These are phyloP conservation scores for Hyperoodon ampullatus DNA, from an alignment of 2,113 vertebrate species.

Conservation along the genomic window DNA sequence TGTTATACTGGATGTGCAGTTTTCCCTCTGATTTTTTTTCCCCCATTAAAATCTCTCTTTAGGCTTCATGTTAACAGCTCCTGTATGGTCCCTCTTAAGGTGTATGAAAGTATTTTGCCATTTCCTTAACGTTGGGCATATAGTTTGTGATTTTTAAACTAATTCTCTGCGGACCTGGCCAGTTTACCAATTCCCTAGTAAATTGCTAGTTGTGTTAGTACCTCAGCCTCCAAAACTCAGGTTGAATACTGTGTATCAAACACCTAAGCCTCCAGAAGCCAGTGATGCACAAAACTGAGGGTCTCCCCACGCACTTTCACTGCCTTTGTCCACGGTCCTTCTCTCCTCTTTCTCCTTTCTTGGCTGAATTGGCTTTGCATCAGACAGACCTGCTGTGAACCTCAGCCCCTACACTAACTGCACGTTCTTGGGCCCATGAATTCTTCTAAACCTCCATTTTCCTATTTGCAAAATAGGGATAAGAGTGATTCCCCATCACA, in stretches of 20 bases:
- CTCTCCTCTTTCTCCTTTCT: neutral
- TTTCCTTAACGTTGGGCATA: neutral
- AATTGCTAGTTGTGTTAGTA: neutral
- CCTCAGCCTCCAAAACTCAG: neutral
- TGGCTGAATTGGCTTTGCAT: neutral
- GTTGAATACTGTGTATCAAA: neutral
- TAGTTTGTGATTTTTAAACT: neutral
- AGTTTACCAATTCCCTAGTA: neutral
- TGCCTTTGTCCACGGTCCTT: fast-evolving
- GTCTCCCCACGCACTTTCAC: too few species aligned
- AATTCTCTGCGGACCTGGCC: neutral
- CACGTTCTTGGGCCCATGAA: neutral
- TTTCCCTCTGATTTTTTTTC: neutral
- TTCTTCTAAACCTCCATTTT: neutral
- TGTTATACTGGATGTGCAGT: neutral
- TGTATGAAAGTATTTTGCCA: neutral
- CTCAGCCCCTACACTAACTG: neutral
- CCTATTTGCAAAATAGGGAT: neutral
- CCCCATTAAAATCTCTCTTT: neutral
- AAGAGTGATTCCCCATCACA: neutral
- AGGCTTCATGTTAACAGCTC: neutral
- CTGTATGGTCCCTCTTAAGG: neutral
- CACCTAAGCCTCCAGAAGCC: neutral
- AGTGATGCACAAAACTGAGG: neutral
- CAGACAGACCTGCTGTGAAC: neutral